phyloP scores from a whole-genome alignment of 1,140 invertebrate genomes.

The Drosophila busckii region DNA sequence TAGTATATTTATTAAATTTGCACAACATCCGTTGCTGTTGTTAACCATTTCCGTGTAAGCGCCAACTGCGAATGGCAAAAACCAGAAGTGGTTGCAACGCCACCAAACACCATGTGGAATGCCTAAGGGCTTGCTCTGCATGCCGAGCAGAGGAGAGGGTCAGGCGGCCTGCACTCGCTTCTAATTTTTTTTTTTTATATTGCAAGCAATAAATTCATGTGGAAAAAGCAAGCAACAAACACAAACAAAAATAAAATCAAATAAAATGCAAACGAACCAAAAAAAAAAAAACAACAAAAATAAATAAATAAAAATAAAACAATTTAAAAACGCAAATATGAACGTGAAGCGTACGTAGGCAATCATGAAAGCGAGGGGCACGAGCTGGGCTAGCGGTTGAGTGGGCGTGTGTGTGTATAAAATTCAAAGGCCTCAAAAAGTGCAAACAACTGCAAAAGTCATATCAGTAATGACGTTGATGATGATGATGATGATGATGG shows the following conservation, averaged over 20 bases:
- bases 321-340: slow-evolving; percentile 21
- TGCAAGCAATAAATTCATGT: slow-evolving; percentile 62
- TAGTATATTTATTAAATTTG: slow-evolving; percentile 70
- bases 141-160: background rate
- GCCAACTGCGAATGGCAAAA: slow-evolving; percentile 36
- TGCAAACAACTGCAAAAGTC: slow-evolving; percentile 63
- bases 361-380: background rate
- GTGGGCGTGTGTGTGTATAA: background rate
- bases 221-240: slow-evolving; percentile 51
- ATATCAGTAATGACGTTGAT: slow-evolving; percentile 66
- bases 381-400: background rate
- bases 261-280: slow-evolving; percentile 41
- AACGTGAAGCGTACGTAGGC: slow-evolving; percentile 1
- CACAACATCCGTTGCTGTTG: slow-evolving; percentile 69
- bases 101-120: too few relatives aligned
- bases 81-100: too few relatives aligned
- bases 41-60: slow-evolving; percentile 64
- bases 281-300: slow-evolving; percentile 52
- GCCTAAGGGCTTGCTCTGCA: too few relatives aligned
- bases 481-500: slow-evolving; percentile 36
- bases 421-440: slow-evolving; percentile 28
- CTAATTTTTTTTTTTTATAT: slow-evolving; percentile 17
- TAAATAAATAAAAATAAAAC: too few relatives aligned
- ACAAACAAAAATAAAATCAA: slow-evolving; percentile 56
- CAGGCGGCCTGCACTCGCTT: background rate